Base-by-base conservation (phyloP, 2,888 invertebrate species). In the Chloromyia formosa region DNA sequence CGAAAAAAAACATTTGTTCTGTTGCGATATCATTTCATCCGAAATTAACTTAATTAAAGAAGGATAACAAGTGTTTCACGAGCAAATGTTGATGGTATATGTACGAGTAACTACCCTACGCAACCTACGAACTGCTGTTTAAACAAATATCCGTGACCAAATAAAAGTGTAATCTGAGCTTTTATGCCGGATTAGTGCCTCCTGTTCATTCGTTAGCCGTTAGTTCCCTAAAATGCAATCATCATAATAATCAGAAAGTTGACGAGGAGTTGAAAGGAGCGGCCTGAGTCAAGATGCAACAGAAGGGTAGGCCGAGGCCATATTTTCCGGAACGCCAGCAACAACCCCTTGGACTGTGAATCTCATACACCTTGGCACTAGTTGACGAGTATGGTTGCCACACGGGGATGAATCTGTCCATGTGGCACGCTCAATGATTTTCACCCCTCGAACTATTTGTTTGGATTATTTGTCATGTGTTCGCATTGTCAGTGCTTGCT, bases 21-120 rank as follows among this genome's bases (percentile, higher is more conserved):
- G 56, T 56, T 40, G 42, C 18, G 71, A 56, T 71, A 71, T 56
- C 71, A 40, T 71, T 56, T 18, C 56, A 40, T 71, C 71, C 56
- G 10, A 56, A 83, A 84, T 84, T 84, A 83, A 82, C 80, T 83
- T 83, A 84, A 84, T 84, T 84, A 83, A 84, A 83, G 80, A 79
- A 80, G 78, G 82, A 82, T 83, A 83, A 83, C 83, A 83, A 81
- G 80, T 81, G 80, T 79, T 81, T 78, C 72, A 45, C 18, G 49
- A 61, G 53, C 58, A 42, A 72, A 58, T 27, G 56, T 69, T 42
- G 72, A 60, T 60, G 27, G 3, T 7, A 27, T 58, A 58, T 14
- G 10, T 49, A 49, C 16, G 42, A 12, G 12, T 42, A n/a, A 12
- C 42, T 12, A 49, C 49, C 49, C 49, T 49, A 35, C 27, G 27